Conservation (phyloP, 2,113 vertebrate species). For the Corydoras maculifer region DNA sequence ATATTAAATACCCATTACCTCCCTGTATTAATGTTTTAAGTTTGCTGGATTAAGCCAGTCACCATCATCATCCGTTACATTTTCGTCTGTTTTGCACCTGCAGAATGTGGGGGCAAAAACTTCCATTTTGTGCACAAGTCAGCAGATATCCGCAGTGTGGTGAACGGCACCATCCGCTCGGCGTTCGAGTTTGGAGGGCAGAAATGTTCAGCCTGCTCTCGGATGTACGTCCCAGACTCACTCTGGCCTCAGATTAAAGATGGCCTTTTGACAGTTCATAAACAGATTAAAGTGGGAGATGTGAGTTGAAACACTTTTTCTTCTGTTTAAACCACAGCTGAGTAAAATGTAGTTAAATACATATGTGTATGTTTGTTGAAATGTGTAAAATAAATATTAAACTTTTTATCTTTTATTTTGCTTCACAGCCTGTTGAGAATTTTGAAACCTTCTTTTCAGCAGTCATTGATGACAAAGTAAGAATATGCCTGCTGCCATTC, state of each 20-base stretch:
- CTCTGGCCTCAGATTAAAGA: slow-evolving; percentile 83
- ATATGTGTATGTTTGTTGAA: too few species aligned
- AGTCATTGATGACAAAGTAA: slow-evolving; percentile 89
- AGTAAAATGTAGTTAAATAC: too few species aligned
- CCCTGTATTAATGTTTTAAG: too few species aligned
- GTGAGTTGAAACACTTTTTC: slow-evolving; percentile 64
- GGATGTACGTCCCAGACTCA: slow-evolving; percentile 80
- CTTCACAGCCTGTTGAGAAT: slow-evolving; percentile 77
- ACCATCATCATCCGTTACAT: too few species aligned
- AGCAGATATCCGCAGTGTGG: slow-evolving; percentile 76
- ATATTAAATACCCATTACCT: too few species aligned
- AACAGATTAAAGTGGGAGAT: slow-evolving; percentile 78
- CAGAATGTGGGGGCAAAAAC: slow-evolving; percentile 97
- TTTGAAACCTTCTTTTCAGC: slow-evolving; percentile 85
- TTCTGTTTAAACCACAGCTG: too few species aligned
- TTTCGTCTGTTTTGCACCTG: too few species aligned
- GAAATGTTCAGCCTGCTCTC: slow-evolving; percentile 94
- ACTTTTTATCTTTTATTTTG: slow-evolving; percentile 12
- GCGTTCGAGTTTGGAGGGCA: slow-evolving; percentile 92
- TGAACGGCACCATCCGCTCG: slow-evolving; percentile 82
- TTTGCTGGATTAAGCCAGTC: too few species aligned
- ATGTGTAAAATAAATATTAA: too few species aligned
- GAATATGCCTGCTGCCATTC: background rate
- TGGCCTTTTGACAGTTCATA: slow-evolving; percentile 73
- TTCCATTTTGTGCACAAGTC: slow-evolving; percentile 91